A percentile compares a stretch with the other conserved stretches of the same genome.
Conservation (phyloP, 2,888 invertebrate genomes). For the Drosophila yooni region DNA sequence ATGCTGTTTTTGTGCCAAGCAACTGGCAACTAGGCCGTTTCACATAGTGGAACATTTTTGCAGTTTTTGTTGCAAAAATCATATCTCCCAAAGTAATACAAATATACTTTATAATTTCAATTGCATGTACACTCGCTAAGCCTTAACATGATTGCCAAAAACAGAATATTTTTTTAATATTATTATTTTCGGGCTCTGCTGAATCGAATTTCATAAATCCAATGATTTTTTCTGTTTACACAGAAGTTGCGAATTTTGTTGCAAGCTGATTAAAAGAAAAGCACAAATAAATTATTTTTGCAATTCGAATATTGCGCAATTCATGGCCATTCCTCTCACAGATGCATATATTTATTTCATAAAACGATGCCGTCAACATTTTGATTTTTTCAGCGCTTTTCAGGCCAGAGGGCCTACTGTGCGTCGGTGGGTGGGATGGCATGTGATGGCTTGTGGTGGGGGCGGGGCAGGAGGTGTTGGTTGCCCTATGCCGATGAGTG, state of each 20-base stretch:
- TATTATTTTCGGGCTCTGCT: not conserved
- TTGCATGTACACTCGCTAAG: not conserved
- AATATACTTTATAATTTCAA: too few relatives aligned
- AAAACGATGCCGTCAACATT: not conserved
- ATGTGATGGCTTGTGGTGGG: not conserved
- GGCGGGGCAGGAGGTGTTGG: not conserved
- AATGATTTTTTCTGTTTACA: not conserved
- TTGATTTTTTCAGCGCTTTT: not conserved
- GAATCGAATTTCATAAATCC: not conserved
- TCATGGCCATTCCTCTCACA: not conserved
- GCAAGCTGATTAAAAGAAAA: not conserved
- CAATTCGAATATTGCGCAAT: not conserved
- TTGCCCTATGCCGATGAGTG: slow-evolving; percentile 37
- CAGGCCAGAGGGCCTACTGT: not conserved
- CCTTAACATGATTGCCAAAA: not conserved
- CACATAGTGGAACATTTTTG: not conserved
- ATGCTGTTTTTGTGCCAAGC: slow-evolving; percentile 10
- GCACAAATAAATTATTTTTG: not conserved
- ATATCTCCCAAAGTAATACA: not conserved
- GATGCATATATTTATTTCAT: not conserved
- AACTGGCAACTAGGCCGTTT: not conserved
- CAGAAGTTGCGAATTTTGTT: not conserved
- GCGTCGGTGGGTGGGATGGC: not conserved
- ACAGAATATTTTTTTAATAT: not conserved
- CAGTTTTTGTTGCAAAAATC: not conserved